phyloP scores from a whole-genome alignment of 2,113 vertebrate genomes.

The Muscicapa adusta region DNA sequence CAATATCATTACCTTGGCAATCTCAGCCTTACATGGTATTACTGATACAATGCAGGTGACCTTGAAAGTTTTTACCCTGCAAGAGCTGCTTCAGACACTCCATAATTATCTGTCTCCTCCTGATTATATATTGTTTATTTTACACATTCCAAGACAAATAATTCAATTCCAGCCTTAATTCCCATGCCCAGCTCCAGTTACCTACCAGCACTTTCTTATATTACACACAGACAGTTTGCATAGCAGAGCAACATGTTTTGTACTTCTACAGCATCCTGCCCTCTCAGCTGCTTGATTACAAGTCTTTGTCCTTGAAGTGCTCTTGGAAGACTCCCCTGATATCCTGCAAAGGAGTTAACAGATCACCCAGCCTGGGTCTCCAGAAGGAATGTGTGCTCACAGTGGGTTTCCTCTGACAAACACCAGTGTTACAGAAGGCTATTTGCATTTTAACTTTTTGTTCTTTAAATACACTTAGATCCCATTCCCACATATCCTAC shows the following conservation, averaged over 20 bases:
- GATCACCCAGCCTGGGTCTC: not conserved
- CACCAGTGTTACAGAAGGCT: not conserved
- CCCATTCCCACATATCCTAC: not conserved
- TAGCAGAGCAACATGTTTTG: not conserved
- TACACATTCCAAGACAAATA: not conserved
- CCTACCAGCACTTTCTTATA: not conserved
- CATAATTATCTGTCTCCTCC: not conserved
- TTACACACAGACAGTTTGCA: not conserved
- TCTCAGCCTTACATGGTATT: not conserved
- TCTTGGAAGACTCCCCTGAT: not conserved
- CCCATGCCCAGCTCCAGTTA: not conserved
- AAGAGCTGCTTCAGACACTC: not conserved
- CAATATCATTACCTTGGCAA: rapidly evolving
- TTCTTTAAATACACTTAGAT: not conserved
- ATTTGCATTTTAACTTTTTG: not conserved
- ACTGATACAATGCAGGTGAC: not conserved
- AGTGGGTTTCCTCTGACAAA: not conserved
- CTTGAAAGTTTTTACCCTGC: not conserved
- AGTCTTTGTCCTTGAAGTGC: not conserved
- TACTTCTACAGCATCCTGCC: not conserved
- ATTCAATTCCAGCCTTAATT: not conserved
- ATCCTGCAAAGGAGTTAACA: not conserved
- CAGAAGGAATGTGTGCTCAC: not conserved
- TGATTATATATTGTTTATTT: not conserved
- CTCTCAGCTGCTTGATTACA: not conserved